phyloP scores from a whole-genome alignment of 2,888 invertebrate genomes.

The Ellobium chinense region DNA sequence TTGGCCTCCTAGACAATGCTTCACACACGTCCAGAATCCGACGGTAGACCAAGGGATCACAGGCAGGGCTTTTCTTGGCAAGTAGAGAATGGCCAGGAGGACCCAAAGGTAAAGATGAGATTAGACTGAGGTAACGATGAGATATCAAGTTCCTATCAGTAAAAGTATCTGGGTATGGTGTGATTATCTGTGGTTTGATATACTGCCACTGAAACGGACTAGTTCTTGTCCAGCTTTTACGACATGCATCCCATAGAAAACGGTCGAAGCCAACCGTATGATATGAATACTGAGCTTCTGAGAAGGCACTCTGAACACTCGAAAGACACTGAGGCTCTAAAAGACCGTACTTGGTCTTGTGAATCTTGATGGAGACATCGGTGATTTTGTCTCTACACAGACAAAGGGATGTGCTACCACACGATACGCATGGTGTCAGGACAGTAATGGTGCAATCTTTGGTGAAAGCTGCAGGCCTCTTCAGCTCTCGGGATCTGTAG shows the following conservation, averaged over 20 bases:
- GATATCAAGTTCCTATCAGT: too few relatives aligned
- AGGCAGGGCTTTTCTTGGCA: too few relatives aligned
- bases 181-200: background rate
- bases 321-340: background rate
- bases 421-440: conserved; percentile 3
- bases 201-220: background rate
- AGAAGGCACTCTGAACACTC: background rate
- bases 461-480: background rate
- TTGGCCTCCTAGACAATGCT: background rate
- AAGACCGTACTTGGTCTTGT: background rate
- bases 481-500: background rate
- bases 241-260: background rate
- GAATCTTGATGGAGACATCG: background rate
- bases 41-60: too few relatives aligned
- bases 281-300: too few relatives aligned
- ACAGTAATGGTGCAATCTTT: background rate
- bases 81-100: too few relatives aligned
- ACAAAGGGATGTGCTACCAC: conserved; percentile 7
- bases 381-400: conserved; percentile 1
- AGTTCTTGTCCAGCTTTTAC: background rate
- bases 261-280: background rate
- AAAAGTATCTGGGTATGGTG: too few relatives aligned
- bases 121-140: too few relatives aligned
- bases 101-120: too few relatives aligned
- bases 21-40: too few relatives aligned